A percentile compares a stretch with the other conserved stretches of the same genome.
Conservation (phyloP, 2,113 vertebrate species). For the Halichoerus grypus region DNA sequence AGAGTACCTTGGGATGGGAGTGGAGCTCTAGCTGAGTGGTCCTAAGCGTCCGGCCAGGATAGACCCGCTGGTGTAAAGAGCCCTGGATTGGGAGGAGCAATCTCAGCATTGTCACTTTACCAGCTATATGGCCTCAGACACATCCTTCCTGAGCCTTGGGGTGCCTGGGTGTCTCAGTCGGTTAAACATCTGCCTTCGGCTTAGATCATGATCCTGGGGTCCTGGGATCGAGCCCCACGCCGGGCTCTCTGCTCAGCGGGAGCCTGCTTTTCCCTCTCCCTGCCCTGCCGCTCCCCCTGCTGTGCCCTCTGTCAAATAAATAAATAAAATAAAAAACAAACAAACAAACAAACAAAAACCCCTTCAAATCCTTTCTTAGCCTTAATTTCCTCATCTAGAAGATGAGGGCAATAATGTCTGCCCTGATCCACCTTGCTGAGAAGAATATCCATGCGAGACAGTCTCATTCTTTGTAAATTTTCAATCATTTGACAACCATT, state of each 20-base stretch:
- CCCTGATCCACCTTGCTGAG: not conserved
- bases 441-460: not conserved
- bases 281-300: no score
- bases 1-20: not conserved
- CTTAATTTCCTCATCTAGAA: constrained; percentile 43
- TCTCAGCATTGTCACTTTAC: not conserved
- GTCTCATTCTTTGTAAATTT: constrained; percentile 45
- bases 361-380: not conserved
- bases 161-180: no score
- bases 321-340: no score
- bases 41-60: not conserved
- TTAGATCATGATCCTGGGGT: no score
- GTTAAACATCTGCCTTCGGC: no score
- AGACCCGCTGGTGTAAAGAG: not conserved
- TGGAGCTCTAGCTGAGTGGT: not conserved
- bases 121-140: not conserved
- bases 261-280: no score
- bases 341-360: no score
- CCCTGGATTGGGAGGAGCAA: not conserved
- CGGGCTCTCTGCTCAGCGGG: no score
- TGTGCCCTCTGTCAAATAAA: no score
- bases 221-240: no score
- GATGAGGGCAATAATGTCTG: not conserved
- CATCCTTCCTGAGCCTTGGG: not conserved
- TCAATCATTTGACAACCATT: constrained; percentile 7